Percentiles rank a stretch among this genome's conserved stretches.
phyloP scores from a whole-genome alignment of 2,797 vertebrate species.

The Syncerus caffer region DNA sequence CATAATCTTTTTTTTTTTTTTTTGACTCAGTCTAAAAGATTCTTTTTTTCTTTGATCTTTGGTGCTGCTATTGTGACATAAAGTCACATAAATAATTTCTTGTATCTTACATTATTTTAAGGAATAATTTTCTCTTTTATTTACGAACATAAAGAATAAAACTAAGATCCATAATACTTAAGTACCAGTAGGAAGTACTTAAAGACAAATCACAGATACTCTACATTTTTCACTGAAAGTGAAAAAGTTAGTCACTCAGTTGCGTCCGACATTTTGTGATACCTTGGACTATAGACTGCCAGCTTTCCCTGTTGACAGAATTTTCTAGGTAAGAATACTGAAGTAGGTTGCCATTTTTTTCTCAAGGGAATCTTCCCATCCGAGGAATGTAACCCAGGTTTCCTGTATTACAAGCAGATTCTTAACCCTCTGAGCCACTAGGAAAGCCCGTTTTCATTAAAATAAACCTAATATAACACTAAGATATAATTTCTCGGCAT shows the following conservation, averaged over 20 bases:
- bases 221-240: neutral
- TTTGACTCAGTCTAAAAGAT: neutral
- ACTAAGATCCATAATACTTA: neutral
- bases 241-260: neutral
- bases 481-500: neutral
- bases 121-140: neutral
- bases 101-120: constrained; percentile 6
- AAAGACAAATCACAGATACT: neutral
- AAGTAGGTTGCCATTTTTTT: neutral
- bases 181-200: neutral
- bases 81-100: constrained; percentile 17
- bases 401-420: neutral
- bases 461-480: neutral
- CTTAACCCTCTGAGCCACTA: neutral
- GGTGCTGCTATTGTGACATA: neutral
- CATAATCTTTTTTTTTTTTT: neutral
- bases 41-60: neutral
- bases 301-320: neutral
- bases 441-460: neutral
- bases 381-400: neutral
- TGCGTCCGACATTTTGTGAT: accelerated
- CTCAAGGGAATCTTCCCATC: neutral
- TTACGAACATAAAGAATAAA: neutral
- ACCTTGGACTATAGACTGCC: neutral
- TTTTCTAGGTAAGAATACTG: neutral